phyloP scores from a whole-genome alignment of 2,888 invertebrate genomes.

The Venusia cambrica region DNA sequence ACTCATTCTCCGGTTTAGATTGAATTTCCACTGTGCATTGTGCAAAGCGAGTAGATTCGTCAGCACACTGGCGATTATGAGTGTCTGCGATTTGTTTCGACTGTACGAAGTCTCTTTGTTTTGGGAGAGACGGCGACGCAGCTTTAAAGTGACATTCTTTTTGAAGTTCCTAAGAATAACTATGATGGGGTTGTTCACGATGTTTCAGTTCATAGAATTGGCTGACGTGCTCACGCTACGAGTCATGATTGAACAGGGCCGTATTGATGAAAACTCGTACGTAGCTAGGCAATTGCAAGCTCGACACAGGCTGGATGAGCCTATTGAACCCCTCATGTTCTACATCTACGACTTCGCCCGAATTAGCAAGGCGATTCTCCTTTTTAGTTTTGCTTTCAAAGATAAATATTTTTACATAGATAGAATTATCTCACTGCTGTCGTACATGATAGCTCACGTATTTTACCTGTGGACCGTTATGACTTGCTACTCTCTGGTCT shows the following conservation, averaged over 20 bases:
- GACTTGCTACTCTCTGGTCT: slow-evolving; percentile 35
- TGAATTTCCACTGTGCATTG: slow-evolving; percentile 24
- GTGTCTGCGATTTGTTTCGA: slow-evolving; percentile 28
- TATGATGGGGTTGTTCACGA: slow-evolving; percentile 31
- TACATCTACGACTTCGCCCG: slow-evolving; percentile 31
- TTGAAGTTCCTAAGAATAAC: slow-evolving; percentile 35
- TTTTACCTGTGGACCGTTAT: slow-evolving; percentile 40
- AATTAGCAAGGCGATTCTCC: slow-evolving; percentile 35
- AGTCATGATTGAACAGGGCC: slow-evolving; percentile 16
- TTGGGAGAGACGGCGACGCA: slow-evolving; percentile 25
- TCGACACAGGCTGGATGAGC: slow-evolving; percentile 6
- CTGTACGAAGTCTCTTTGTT: slow-evolving; percentile 33
- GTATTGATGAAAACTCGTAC: slow-evolving; percentile 14
- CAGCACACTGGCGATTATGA: slow-evolving; percentile 28
- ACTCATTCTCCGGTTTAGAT: slow-evolving; percentile 36
- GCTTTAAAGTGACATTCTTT: slow-evolving; percentile 19
- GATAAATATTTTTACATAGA: slow-evolving; percentile 29
- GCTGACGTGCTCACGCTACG: slow-evolving; percentile 28
- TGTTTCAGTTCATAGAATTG: slow-evolving; percentile 33
- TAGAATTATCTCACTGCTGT: slow-evolving; percentile 29
- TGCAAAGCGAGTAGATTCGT: slow-evolving; percentile 35
- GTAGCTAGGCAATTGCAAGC: slow-evolving; percentile 9
- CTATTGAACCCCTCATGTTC: slow-evolving; percentile 6
- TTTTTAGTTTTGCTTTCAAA: slow-evolving; percentile 34
- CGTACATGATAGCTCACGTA: slow-evolving; percentile 31